Conservation (phyloP, 2,888 invertebrate genomes). For the Petrolisthes cinctipes region DNA sequence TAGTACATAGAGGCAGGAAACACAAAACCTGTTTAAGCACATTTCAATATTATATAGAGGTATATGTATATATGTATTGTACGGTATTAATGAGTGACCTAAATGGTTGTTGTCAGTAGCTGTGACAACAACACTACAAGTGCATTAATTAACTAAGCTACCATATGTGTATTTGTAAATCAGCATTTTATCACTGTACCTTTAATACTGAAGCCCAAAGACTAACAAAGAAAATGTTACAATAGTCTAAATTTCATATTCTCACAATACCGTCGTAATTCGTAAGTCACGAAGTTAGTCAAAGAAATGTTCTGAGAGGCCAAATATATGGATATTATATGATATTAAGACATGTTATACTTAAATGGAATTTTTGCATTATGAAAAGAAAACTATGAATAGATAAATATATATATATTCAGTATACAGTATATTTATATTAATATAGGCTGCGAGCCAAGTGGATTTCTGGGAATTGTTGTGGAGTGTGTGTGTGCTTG, state of each 20-base stretch:
- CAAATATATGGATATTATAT: slow-evolving; percentile 16
- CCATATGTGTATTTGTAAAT: neutral
- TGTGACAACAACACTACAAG: neutral
- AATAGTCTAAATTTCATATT: neutral
- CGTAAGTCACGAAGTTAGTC: neutral
- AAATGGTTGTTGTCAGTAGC: no score
- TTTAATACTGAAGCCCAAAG: neutral
- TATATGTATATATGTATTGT: no score
- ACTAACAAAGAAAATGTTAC: neutral
- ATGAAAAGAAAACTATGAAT: no score
- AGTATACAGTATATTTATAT: no score
- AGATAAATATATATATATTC: no score
- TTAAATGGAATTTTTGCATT: neutral
- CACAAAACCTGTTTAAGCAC: no score
- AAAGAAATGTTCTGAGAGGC: slow-evolving; percentile 8
- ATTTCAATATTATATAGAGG: no score
- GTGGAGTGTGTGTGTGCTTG: no score
- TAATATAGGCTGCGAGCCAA: no score
- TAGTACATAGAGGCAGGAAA: no score
- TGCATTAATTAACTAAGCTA: neutral
- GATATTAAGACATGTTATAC: neutral
- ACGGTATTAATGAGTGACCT: no score
- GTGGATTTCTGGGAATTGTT: no score
- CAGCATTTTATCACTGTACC: neutral
- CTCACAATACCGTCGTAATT: neutral